phyloP scores from a whole-genome alignment of 2,888 invertebrate species.

The Matsumyia berberina region DNA sequence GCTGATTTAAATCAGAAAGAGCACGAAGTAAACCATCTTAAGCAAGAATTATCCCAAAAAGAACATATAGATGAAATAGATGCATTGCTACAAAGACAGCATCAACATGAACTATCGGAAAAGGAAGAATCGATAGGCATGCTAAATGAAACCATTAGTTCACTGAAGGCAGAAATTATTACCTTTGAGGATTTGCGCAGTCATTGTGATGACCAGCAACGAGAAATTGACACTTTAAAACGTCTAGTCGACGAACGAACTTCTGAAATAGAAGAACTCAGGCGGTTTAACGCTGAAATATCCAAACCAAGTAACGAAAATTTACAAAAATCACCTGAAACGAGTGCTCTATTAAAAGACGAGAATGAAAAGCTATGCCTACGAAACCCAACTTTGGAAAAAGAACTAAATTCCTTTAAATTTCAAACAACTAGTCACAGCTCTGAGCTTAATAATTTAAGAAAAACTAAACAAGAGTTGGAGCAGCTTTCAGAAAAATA shows the following conservation, averaged over 20 bases:
- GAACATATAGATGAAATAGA: conserved; percentile 7
- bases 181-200: conserved; percentile 78
- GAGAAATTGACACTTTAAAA: conserved; percentile 79
- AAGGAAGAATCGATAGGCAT: conserved; percentile 49
- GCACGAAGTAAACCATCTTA: conserved; percentile 30
- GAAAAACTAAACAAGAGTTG: conserved; percentile 77
- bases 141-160: conserved; percentile 78
- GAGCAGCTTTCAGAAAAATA: conserved; percentile 78
- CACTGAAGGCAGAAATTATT: conserved; percentile 78
- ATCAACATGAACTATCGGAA: conserved; percentile 38
- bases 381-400: conserved; percentile 29
- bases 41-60: conserved; percentile 32
- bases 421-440: conserved; percentile 54
- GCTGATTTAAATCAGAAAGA: conserved; percentile 49
- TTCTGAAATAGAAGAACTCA: conserved; percentile 78
- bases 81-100: conserved; percentile 12
- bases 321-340: background rate
- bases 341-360: background rate
- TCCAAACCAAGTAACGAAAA: conserved; percentile 3
- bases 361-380: conserved; percentile 26
- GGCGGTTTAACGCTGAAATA: background rate
- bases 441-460: conserved; percentile 46
- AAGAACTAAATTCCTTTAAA: conserved; percentile 20
- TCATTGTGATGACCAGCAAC: conserved; percentile 79
- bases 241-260: conserved; percentile 78